Conservation (phyloP, 2,797 vertebrate genomes). For the Xerus rutilus region DNA sequence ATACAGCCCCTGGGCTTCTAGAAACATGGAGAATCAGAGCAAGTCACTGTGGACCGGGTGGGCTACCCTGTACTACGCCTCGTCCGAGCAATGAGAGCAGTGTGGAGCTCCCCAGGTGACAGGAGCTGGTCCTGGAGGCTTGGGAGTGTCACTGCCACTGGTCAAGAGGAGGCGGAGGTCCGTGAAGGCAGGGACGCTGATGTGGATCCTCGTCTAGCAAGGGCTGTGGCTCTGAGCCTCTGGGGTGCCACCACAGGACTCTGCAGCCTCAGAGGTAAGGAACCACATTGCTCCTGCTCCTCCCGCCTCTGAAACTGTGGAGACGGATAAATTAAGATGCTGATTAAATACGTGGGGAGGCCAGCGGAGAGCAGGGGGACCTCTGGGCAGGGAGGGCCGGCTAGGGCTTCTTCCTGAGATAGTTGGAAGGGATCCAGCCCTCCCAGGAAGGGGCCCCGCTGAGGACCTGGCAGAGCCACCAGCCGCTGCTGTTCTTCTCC, state of each 20-base stretch:
- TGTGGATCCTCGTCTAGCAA: background rate
- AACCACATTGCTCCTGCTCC: slow-evolving; percentile 62
- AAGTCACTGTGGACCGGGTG: background rate
- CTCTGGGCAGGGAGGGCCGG: slow-evolving; percentile 56
- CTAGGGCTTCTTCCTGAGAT: slow-evolving; percentile 97
- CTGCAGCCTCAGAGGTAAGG: slow-evolving; percentile 52
- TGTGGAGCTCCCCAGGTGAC: background rate
- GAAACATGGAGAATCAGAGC: background rate
- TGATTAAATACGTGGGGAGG: slow-evolving; percentile 89
- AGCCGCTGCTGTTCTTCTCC: slow-evolving; percentile 96
- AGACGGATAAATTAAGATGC: slow-evolving; percentile 90
- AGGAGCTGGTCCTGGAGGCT: background rate
- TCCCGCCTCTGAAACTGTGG: slow-evolving; percentile 75
- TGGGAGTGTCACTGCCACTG: background rate
- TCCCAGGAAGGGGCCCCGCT: slow-evolving; percentile 91
- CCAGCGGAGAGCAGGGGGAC: slow-evolving; percentile 43
- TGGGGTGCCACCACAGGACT: slow-evolving; percentile 13
- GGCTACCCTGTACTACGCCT: background rate
- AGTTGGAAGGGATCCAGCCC: slow-evolving; percentile 99
- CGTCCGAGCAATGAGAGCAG: background rate
- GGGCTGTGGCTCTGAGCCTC: background rate
- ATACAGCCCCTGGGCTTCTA: background rate
- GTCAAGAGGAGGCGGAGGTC: background rate
- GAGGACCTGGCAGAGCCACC: slow-evolving; percentile 99
- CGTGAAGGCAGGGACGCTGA: slow-evolving; percentile 14